A percentile compares a stretch with the other conserved stretches of the same genome.
Conservation (phyloP, 1,140 invertebrate genomes). For the Drosophila rufa region DNA sequence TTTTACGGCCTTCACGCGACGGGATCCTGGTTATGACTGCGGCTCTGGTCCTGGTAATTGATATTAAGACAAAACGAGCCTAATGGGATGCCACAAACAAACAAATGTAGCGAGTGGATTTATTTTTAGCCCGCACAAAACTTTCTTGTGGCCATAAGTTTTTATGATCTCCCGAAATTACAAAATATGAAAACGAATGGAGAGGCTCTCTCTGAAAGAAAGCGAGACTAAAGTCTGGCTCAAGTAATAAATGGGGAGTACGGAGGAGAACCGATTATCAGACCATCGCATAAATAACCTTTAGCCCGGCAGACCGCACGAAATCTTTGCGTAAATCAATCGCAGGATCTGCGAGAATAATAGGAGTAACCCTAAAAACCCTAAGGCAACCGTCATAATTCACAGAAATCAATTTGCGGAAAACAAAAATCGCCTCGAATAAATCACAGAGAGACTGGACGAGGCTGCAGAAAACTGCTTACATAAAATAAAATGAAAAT, state of each 20-base stretch:
- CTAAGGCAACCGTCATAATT: conserved; percentile 41
- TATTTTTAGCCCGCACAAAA: conserved; percentile 51
- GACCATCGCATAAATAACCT: conserved; percentile 36
- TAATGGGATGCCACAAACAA: conserved; percentile 58
- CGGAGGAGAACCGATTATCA: conserved; percentile 16
- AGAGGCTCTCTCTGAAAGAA: conserved; percentile 1
- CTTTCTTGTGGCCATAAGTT: conserved; percentile 58
- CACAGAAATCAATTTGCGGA: conserved; percentile 48
- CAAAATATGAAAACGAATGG: conserved; percentile 57
- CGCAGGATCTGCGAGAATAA: not conserved
- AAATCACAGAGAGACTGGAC: conserved; percentile 23
- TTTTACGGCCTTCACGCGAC: conserved; percentile 60
- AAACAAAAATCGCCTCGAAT: conserved; percentile 40
- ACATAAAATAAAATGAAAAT: conserved; percentile 28
- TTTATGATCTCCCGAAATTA: conserved; percentile 59
- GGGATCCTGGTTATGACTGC: conserved; percentile 49
- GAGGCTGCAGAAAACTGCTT: conserved; percentile 35
- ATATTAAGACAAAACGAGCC: conserved; percentile 70
- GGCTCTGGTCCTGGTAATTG: conserved; percentile 58
- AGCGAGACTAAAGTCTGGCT: conserved; percentile 25
- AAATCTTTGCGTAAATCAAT: conserved; percentile 40
- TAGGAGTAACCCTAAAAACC: conserved; percentile 6
- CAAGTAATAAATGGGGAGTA: conserved; percentile 22
- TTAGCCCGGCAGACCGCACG: conserved; percentile 12
- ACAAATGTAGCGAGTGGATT: conserved; percentile 56